A percentile compares a stretch with the other conserved stretches of the same genome.
Evolutionary conservation across 64 coral and sea anemone genomes (phyloP).

Genomic region (Catalaphyllia jardinei): DNA sequence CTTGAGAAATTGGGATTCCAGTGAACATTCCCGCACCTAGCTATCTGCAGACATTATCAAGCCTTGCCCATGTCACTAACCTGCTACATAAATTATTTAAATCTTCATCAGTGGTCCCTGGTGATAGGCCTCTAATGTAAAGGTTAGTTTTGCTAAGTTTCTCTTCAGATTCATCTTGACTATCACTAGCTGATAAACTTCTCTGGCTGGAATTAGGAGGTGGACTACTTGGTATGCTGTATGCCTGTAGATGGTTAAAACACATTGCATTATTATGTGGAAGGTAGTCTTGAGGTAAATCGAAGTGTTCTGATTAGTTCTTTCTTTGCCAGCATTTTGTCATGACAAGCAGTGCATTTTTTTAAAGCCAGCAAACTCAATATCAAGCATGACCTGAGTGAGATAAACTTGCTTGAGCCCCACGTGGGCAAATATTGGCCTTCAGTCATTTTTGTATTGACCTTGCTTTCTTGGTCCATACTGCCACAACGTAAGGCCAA

Average conservation of each 20-base stretch:
- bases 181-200: slow-evolving; percentile 64
- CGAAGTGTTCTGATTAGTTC: not conserved
- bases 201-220: slow-evolving; percentile 44
- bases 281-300: not conserved
- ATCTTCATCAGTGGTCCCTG: slow-evolving; percentile 96
- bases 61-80: slow-evolving; percentile 24
- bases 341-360: too few relatives aligned
- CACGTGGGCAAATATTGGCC: too few relatives aligned
- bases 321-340: too few relatives aligned
- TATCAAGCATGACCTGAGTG: too few relatives aligned
- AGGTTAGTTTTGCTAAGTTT: slow-evolving; percentile 99
- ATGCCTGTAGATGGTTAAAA: slow-evolving; percentile 32
- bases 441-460: too few relatives aligned
- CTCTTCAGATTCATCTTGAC: slow-evolving; percentile 76
- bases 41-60: not conserved
- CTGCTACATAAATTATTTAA: slow-evolving; percentile 96
- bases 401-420: too few relatives aligned
- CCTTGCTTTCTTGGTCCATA: too few relatives aligned
- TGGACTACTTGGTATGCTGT: slow-evolving; percentile 69
- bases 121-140: slow-evolving; percentile 95
- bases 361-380: too few relatives aligned
- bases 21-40: too few relatives aligned
- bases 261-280: not conserved
- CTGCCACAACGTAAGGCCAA: too few relatives aligned
- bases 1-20: too few relatives aligned